A percentile compares a stretch with the other conserved stretches of the same genome.
Conservation (phyloP, 2,888 invertebrate species). For the Cephus rjabovi region DNA sequence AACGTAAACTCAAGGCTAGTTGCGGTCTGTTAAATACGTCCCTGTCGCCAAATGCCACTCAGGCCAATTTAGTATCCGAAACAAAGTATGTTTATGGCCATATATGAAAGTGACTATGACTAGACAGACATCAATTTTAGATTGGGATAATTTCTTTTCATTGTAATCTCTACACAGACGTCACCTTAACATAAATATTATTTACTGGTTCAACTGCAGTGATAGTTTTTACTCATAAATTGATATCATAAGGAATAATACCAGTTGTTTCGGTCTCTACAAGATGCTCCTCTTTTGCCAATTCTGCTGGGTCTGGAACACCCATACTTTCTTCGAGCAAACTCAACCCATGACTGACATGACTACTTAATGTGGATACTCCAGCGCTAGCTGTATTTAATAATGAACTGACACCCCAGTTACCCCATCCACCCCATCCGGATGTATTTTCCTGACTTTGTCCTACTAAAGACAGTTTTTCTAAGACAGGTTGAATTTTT, state of each 20-base stretch:
- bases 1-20: conserved; percentile 22
- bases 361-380: conserved; percentile 81
- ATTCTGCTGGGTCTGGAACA: conserved; percentile 83
- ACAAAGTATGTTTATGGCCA: not conserved
- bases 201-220: no score
- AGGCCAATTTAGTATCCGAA: not conserved
- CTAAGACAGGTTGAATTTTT: conserved; percentile 45
- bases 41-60: not conserved
- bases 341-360: conserved; percentile 84
- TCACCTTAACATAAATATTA: no score
- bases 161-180: not conserved
- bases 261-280: conserved; percentile 15
- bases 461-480: conserved; percentile 61
- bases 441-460: conserved; percentile 27
- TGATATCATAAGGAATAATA: not conserved
- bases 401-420: conserved; percentile 81
- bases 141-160: not conserved
- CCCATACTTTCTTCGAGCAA: conserved; percentile 86
- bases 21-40: conserved; percentile 15
- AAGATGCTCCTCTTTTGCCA: conserved; percentile 68
- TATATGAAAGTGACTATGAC: not conserved
- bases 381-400: conserved; percentile 82
- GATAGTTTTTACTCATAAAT: no score
- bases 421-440: conserved; percentile 75
- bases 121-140: not conserved